Conservation (phyloP, 2,113 vertebrate genomes). For the Ptilorrhoa leucosticta region DNA sequence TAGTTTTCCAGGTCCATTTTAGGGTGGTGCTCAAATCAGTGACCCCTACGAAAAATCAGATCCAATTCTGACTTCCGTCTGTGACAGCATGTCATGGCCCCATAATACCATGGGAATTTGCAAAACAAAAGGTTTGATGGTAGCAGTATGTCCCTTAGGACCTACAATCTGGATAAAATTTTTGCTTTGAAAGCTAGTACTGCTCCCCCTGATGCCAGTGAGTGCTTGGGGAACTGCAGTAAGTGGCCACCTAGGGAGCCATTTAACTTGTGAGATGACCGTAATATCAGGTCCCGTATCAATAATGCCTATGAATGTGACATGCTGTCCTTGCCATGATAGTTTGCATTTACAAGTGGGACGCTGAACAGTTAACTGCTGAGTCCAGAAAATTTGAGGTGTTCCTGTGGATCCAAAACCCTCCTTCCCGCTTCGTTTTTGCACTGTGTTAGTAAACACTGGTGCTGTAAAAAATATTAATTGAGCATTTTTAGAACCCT, state of each 20-base stretch:
- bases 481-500: too few relatives aligned
- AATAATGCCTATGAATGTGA: not conserved
- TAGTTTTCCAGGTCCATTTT: not conserved
- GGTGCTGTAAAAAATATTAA: not conserved
- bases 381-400: not conserved
- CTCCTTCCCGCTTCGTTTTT: rapidly evolving
- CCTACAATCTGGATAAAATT: not conserved
- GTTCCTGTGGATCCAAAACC: not conserved
- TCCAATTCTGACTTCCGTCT: not conserved
- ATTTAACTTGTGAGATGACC: not conserved
- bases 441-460: not conserved
- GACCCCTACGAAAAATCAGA: not conserved
- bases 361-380: not conserved
- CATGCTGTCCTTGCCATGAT: not conserved
- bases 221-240: not conserved
- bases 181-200: not conserved
- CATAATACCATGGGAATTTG: not conserved
- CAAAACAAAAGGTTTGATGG: not conserved
- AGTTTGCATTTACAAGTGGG: not conserved
- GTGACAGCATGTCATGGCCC: not conserved
- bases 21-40: not conserved
- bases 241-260: not conserved
- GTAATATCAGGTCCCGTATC: not conserved
- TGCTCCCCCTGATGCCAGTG: not conserved
- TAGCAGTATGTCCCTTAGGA: not conserved